phyloP scores from a whole-genome alignment of 2,797 vertebrate species.

The Urosaurus nigricauda region DNA sequence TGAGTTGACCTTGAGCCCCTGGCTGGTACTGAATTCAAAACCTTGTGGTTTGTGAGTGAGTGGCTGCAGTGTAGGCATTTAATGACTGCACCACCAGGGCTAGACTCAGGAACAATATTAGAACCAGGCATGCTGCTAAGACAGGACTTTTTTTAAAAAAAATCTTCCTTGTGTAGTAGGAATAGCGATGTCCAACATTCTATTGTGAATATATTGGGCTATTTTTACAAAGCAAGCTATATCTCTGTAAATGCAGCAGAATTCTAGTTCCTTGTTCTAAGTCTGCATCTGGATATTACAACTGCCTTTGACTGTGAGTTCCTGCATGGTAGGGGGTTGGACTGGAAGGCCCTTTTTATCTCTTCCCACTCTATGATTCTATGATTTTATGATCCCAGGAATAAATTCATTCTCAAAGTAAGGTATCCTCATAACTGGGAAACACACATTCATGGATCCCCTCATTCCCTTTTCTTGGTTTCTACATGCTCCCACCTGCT shows the following conservation, averaged over 20 bases:
- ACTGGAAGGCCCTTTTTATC: too few species aligned
- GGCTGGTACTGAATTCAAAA: too few species aligned
- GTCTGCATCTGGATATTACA: too few species aligned
- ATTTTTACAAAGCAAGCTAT: background rate
- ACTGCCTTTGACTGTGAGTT: too few species aligned
- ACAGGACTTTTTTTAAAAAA: background rate
- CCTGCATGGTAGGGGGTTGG: too few species aligned
- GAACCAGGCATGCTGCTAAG: background rate
- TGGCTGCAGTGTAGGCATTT: too few species aligned
- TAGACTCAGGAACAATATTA: background rate
- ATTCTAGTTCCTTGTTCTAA: background rate
- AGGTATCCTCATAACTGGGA: background rate
- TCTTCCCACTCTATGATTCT: too few species aligned
- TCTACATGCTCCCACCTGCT: slow-evolving; percentile 20
- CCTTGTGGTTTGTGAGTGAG: too few species aligned
- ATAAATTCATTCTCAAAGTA: background rate
- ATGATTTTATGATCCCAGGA: background rate
- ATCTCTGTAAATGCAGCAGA: background rate
- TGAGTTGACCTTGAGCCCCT: too few species aligned
- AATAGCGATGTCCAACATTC: too few species aligned
- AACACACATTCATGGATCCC: slow-evolving; percentile 4
- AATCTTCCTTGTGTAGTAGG: background rate
- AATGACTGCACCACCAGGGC: too few species aligned
- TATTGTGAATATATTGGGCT: background rate
- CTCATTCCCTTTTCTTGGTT: slow-evolving; percentile 31